Conservation (phyloP, 1,140 invertebrate species). For the Megathymus violae region DNA sequence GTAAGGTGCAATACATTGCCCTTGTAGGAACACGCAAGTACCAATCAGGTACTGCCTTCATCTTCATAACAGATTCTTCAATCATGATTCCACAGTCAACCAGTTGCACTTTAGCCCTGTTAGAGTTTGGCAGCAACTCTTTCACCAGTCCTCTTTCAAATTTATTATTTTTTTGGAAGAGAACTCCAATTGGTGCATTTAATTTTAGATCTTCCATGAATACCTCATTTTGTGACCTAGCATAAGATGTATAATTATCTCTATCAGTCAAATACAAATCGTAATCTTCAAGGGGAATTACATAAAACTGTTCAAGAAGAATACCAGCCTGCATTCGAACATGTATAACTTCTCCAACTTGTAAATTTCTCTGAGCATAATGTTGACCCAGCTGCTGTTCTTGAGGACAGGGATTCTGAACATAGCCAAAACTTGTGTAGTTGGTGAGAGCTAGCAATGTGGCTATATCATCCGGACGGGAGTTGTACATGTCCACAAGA, state of each 20-base stretch:
- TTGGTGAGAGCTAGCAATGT: slow-evolving; percentile 33
- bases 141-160: not conserved
- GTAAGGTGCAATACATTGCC: not conserved
- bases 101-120: not conserved
- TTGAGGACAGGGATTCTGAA: too few species aligned
- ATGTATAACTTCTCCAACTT: not conserved
- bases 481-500: slow-evolving; percentile 33
- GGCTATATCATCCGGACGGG: slow-evolving; percentile 37
- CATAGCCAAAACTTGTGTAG: slow-evolving; percentile 25
- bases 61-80: not conserved
- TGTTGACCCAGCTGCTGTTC: too few species aligned
- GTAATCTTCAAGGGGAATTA: not conserved
- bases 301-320: not conserved
- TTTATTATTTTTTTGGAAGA: not conserved
- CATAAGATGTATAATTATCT: not conserved
- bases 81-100: not conserved
- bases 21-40: not conserved
- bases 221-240: not conserved
- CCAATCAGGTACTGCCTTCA: not conserved
- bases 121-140: not conserved
- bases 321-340: not conserved
- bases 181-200: not conserved
- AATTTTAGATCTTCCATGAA: not conserved
- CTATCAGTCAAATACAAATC: not conserved
- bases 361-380: not conserved